A percentile compares a stretch with the other conserved stretches of the same genome.
phyloP scores from a whole-genome alignment of 2,113 vertebrate species.

The Hoplias malabaricus region DNA sequence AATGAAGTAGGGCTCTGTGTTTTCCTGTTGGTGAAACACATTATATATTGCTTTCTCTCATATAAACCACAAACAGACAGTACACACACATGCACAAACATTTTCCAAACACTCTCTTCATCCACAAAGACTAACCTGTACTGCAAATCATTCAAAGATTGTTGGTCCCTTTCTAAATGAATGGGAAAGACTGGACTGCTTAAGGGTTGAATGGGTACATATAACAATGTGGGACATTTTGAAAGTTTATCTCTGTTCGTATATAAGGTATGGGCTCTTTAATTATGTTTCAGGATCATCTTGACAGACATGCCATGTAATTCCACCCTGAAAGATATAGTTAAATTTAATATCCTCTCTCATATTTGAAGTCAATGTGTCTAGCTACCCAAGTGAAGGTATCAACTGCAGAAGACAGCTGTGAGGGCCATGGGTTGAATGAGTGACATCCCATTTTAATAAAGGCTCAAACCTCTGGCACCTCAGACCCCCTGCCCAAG shows the following conservation, averaged over 20 bases:
- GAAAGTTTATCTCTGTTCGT: too few species aligned
- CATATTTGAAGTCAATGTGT: slow-evolving; percentile 18
- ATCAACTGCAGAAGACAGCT: slow-evolving; percentile 36
- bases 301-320: background rate
- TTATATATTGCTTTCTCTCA: too few species aligned
- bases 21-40: slow-evolving; percentile 75
- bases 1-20: slow-evolving; percentile 96
- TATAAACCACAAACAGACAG: too few species aligned
- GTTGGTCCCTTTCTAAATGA: too few species aligned
- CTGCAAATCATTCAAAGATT: too few species aligned
- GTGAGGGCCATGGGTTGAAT: slow-evolving; percentile 14
- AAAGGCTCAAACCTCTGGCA: slow-evolving; percentile 7
- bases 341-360: background rate
- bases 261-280: background rate
- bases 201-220: too few species aligned
- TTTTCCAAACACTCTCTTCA: background rate
- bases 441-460: slow-evolving; percentile 44
- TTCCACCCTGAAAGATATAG: background rate
- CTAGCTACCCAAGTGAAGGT: slow-evolving; percentile 31
- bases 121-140: too few species aligned
- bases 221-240: too few species aligned
- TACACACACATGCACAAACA: background rate
- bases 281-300: background rate
- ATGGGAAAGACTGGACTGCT: too few species aligned
- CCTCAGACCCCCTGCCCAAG: slow-evolving; percentile 39